Percentiles rank a stretch among this genome's conserved stretches.
Conservation (phyloP, 2,797 vertebrate genomes). For the Setipinna tenuifilis region DNA sequence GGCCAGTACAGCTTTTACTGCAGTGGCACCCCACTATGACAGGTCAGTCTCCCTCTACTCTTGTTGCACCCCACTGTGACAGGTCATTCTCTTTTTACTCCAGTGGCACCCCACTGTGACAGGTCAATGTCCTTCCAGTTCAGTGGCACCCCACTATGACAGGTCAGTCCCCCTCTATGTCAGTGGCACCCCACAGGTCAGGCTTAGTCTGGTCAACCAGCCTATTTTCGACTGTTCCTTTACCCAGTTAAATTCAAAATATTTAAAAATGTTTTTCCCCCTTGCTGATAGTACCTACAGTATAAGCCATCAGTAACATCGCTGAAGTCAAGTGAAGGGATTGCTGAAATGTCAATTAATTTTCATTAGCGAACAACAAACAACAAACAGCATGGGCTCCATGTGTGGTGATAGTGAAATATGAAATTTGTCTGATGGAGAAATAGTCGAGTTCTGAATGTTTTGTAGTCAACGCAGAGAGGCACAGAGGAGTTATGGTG, state of each 20-base stretch:
- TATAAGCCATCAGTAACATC: not conserved
- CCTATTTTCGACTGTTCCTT: not conserved
- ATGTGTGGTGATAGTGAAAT: not conserved
- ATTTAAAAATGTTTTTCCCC: no score
- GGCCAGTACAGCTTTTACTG: no score
- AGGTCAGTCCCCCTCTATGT: no score
- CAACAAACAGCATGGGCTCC: not conserved
- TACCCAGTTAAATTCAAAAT: not conserved
- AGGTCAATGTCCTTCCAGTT: slow-evolving; percentile 46
- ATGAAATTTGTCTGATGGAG: not conserved
- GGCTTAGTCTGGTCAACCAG: no score
- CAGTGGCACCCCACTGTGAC: slow-evolving; percentile 67
- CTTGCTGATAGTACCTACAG: not conserved
- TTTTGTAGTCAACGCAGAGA: not conserved
- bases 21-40: no score
- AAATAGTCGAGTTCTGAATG: not conserved
- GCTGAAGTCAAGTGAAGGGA: not conserved
- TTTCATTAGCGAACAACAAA: not conserved
- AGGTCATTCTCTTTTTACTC: slow-evolving; percentile 44
- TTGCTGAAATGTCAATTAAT: not conserved
- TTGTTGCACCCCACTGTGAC: no score
- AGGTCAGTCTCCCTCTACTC: no score
- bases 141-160: slow-evolving; percentile 77
- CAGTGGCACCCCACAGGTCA: slow-evolving; percentile 90
- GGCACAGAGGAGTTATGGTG: not conserved